Base-by-base conservation (phyloP, 2,113 vertebrate genomes). In the Ciconia maguari region DNA sequence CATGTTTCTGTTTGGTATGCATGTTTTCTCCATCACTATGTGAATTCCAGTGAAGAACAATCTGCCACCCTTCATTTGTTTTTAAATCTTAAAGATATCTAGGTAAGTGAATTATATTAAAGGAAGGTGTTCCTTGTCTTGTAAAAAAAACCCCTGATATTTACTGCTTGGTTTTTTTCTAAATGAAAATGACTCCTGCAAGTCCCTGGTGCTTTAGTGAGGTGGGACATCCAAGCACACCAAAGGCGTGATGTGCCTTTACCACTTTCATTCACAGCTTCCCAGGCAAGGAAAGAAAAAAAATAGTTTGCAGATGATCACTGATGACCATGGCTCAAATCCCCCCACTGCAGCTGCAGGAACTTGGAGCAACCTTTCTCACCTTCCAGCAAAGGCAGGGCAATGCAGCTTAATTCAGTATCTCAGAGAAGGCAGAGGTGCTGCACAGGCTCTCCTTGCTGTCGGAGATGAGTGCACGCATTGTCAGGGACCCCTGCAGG, bases 401-500 rank as follows among this genome's bases (percentile, higher is more conserved):
- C 49, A 51, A 4, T 10, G 16, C 21, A 34, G 22, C 65, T 32
- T 41, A 20, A 13, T 24, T 15, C 16, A 22, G 18, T 13, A 7
- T n/a, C 82, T 57, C 46, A 14, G 49, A 52, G 44, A 14, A 42
- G 76, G 25, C 46, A 30, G 61, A 62, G 55, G 20, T 52, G 57
- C 55, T n/a, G 61, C 3, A 1, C 13, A 1, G 66, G 46, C 65
- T 75, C 32, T 38, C 20, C 13, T 27, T 42, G 25, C 76, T 75
- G 46, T 14, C 4, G 0, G 46, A n/a, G 12, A 13, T 2, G 36
- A 51, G 20, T 3, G 12, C 13, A 12, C 1, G 4, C 65, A 32
- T 32, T 1, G 0, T 2, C 4, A 2, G 34, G 41, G 34, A 46
- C 22, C 2, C 3, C 34, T 30, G 88, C 25, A 65, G 66, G 1